A percentile compares a stretch with the other conserved stretches of the same genome.
Conservation (phyloP, 2,888 invertebrate genomes). For the Ichneumoninae sp. region DNA sequence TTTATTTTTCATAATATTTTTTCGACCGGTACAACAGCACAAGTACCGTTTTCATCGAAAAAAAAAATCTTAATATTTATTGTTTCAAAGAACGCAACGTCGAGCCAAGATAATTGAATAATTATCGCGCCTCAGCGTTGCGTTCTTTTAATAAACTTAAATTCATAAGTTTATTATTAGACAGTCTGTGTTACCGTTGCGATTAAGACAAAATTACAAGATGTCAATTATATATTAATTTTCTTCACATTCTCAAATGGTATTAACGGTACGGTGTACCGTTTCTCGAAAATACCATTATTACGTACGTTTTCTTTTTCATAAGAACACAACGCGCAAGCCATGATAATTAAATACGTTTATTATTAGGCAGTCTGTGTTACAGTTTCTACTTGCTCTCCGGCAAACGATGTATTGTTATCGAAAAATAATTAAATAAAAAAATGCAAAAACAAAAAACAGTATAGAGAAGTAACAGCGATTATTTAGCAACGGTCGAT, state of each 20-base stretch:
- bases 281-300: neutral
- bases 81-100: neutral
- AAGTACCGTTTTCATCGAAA: neutral
- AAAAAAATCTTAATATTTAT: neutral
- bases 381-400: slow-evolving; percentile 64
- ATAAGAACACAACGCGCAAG: slow-evolving; percentile 23
- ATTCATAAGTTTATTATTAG: neutral
- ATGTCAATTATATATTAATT: slow-evolving; percentile 7
- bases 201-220: neutral
- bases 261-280: neutral
- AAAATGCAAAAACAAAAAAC: slow-evolving; percentile 19
- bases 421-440: slow-evolving; percentile 41
- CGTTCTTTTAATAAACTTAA: neutral
- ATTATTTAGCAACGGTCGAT: slow-evolving; percentile 23
- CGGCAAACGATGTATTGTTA: slow-evolving; percentile 47
- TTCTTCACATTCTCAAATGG: neutral
- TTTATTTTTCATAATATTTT: neutral
- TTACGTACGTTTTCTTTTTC: slow-evolving; percentile 11
- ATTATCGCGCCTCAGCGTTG: neutral
- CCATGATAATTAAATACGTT: slow-evolving; percentile 70
- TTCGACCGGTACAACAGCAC: neutral
- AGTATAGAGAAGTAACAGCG: slow-evolving; percentile 31
- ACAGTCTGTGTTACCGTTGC: neutral
- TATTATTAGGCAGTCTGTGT: slow-evolving; percentile 73
- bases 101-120: neutral